Evolutionary conservation across 2,888 invertebrate species (phyloP).

Genomic region (Phragmatobia fuliginosa): DNA sequence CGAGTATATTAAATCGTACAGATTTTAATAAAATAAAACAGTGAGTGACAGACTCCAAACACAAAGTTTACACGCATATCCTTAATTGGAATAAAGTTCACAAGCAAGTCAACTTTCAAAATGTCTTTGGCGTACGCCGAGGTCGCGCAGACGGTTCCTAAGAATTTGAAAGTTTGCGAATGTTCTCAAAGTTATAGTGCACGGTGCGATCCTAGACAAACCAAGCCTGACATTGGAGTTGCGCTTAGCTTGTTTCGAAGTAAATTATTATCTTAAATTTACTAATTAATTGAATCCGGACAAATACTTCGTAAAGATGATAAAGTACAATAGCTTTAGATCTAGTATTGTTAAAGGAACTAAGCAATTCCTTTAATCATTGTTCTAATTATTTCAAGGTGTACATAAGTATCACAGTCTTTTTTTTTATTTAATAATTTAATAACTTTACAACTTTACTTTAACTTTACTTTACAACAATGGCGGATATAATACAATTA

Average conservation of each 20-base stretch:
- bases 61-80: slow-evolving; percentile 3
- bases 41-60: background rate
- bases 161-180: slow-evolving; percentile 16
- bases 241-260: slow-evolving; percentile 18
- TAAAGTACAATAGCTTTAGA: background rate
- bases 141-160: slow-evolving; percentile 4
- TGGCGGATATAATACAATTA: too few relatives aligned
- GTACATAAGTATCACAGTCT: too few relatives aligned
- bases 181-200: slow-evolving; percentile 29
- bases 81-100: slow-evolving; percentile 9
- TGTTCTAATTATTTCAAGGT: too few relatives aligned
- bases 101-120: background rate
- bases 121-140: background rate
- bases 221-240: slow-evolving; percentile 30
- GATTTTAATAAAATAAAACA: slow-evolving; percentile 1
- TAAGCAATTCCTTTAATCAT: too few relatives aligned
- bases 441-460: too few relatives aligned
- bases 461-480: too few relatives aligned
- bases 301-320: slow-evolving; percentile 2
- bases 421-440: too few relatives aligned
- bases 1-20: background rate
- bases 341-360: background rate
- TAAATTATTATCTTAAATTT: slow-evolving; percentile 31
- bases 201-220: slow-evolving; percentile 26
- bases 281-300: slow-evolving; percentile 31